Evolutionary conservation across 30 jellyfish, hydroid and myxozoan species (phyloP), one percentile per base, ranked within the genome.

Genomic region (Catostylus mosaicus): DNA sequence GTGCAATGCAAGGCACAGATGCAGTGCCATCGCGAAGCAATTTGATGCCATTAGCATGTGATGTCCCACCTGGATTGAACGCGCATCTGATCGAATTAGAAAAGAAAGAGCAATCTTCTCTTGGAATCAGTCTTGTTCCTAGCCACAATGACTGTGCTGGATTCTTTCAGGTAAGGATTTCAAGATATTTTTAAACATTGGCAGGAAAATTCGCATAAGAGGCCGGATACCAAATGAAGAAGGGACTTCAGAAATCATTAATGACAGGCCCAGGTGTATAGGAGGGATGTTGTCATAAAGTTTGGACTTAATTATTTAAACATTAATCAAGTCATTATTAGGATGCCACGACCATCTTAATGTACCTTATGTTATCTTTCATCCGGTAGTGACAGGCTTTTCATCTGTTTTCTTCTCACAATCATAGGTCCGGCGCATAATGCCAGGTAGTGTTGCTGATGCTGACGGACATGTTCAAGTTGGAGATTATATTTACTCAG

Each of bases 71-170:
- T 12, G 97, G 97, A 31, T 35, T 74, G 50, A 88, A 86, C 40
- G 95, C 80, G 16, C 96, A 82, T 83, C 48, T 82, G 67, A 62
- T 95, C 32, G 89, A 67, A 52, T 33, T 95, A 46, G 92, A 60
- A 18, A 87, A 87, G 72, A 73, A 56, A 24, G 87, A 81, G 50
- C 73, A 72, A 30, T 73, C 89, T 30, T 68, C 96, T 22, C 94
- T 93, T 33, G 97, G 99, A 14, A 48, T 95, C 27, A 95, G 97
- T 57, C 91, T 95, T 63, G 97, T 89, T 27, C 91, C 97, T n/a
- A 86, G 92, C 50, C 40, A 52, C 37, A 96, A 75, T 45, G 63
- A 35, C 27, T 62, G 79, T 29, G 87, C 82, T 37, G 97, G 97
- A 3, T 95, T 40, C 70, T 88, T 88, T 65, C 96, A 88, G 96